phyloP scores from a whole-genome alignment of 1,140 invertebrate species.

The Chymomyza costata region DNA sequence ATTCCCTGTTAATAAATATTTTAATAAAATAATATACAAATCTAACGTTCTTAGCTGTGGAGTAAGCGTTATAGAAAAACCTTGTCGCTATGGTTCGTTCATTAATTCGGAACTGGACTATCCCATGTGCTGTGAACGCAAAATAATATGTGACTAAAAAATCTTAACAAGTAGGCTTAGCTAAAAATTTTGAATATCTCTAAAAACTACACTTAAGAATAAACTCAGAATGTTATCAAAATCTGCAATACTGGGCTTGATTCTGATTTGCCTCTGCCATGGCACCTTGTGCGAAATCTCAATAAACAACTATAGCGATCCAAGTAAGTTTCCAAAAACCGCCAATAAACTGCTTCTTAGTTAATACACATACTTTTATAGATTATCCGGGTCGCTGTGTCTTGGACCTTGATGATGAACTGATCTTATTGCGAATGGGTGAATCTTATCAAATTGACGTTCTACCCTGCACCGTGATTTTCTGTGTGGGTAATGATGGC shows the following conservation, averaged over 20 bases:
- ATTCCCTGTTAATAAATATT: too few species aligned
- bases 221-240: neutral
- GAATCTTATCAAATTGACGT: constrained; percentile 9
- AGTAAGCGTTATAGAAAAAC: neutral
- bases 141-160: constrained; percentile 13
- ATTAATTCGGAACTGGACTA: constrained; percentile 16
- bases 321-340: constrained; percentile 16
- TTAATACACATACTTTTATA: neutral
- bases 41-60: constrained; percentile 39
- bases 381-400: constrained; percentile 42
- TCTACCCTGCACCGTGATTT: constrained; percentile 27
- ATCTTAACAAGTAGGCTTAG: constrained; percentile 5
- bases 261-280: too few species aligned
- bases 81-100: constrained; percentile 17
- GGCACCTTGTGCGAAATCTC: neutral
- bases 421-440: constrained; percentile 16
- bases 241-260: neutral
- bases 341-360: too few species aligned
- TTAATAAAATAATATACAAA: too few species aligned
- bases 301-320: constrained; percentile 21
- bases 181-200: neutral
- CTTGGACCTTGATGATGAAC: constrained; percentile 25
- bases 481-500: constrained; percentile 41
- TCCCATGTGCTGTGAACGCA: constrained; percentile 37
- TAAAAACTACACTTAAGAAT: neutral